These are phyloP conservation scores for Macropodus opercularis DNA, from an alignment of 2,797 vertebrate genomes.

Conservation along the genomic window DNA sequence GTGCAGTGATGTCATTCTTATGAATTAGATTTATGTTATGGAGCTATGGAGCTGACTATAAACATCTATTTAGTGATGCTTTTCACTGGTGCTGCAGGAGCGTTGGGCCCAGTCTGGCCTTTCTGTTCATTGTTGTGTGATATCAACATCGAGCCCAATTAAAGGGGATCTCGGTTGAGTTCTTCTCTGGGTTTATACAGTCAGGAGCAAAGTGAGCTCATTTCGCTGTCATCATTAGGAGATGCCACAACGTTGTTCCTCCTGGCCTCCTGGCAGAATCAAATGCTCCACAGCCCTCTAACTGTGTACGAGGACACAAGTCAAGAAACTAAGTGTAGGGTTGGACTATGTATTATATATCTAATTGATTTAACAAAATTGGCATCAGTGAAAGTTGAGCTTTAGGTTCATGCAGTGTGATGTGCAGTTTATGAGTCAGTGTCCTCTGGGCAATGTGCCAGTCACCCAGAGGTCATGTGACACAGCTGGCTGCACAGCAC, in stretches of 20 bases:
- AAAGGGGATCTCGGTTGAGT: conserved; percentile 16
- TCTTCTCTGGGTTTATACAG: conserved; percentile 6
- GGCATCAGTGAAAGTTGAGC: neutral
- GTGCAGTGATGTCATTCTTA: neutral
- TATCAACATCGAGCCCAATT: conserved; percentile 13
- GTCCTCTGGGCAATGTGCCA: conserved; percentile 29
- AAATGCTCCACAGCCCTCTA: conserved; percentile 25
- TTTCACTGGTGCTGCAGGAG: conserved; percentile 1
- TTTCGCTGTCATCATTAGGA: conserved; percentile 21
- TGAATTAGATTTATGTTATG: neutral
- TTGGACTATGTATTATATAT: too few relatives aligned
- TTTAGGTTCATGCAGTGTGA: neutral
- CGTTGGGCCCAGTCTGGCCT: neutral
- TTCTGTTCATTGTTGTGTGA: conserved; percentile 11
- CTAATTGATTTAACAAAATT: too few relatives aligned
- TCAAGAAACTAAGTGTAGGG: too few relatives aligned
- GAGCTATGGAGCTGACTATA: too few relatives aligned
- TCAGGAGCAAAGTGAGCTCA: neutral
- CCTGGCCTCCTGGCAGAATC: conserved; percentile 26
- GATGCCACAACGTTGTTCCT: conserved; percentile 20
- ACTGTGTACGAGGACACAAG: conserved; percentile 11
- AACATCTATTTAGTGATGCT: neutral
- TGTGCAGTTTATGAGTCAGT: conserved; percentile 12
- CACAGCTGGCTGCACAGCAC: conserved; percentile 19
- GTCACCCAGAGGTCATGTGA: conserved; percentile 56